These are phyloP conservation scores for Platycercus adscitus DNA, from an alignment of 2,113 vertebrate genomes.

Conservation along the genomic window DNA sequence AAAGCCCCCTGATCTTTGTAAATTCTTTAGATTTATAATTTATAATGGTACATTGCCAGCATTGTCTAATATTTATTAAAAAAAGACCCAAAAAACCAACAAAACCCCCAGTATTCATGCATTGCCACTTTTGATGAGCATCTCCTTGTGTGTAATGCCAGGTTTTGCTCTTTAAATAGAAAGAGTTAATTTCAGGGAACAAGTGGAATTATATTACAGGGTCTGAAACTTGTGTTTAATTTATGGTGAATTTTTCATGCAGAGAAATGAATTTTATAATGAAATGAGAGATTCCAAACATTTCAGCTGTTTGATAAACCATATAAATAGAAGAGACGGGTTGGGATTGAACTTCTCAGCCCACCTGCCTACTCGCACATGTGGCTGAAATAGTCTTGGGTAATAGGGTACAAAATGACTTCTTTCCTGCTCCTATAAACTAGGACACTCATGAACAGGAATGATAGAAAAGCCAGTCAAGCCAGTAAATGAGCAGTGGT, in stretches of 20 bases:
- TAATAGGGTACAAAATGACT: slow-evolving; percentile 11
- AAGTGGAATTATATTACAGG: slow-evolving; percentile 1
- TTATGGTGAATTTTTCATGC: slow-evolving; percentile 37
- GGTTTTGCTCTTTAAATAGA: background rate
- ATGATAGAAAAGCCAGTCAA: background rate
- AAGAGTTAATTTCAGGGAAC: slow-evolving; percentile 46
- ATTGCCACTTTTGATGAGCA: background rate
- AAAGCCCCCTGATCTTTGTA: background rate
- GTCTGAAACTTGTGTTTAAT: slow-evolving; percentile 31
- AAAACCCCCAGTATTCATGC: background rate
- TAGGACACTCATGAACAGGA: background rate
- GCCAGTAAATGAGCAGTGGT: background rate
- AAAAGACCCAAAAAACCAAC: background rate
- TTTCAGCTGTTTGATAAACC: slow-evolving; percentile 56
- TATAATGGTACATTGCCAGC: background rate
- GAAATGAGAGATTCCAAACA: slow-evolving; percentile 30
- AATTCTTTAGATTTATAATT: background rate
- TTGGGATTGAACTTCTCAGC: slow-evolving; percentile 8
- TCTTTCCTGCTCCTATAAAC: background rate
- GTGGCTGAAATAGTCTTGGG: background rate
- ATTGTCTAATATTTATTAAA: background rate
- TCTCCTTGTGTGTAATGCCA: background rate
- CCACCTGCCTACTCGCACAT: slow-evolving; percentile 23
- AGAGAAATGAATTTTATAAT: slow-evolving; percentile 47
- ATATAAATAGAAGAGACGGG: slow-evolving; percentile 22